phyloP scores from a whole-genome alignment of 2,888 invertebrate genomes.

The Agonum fuliginosum region DNA sequence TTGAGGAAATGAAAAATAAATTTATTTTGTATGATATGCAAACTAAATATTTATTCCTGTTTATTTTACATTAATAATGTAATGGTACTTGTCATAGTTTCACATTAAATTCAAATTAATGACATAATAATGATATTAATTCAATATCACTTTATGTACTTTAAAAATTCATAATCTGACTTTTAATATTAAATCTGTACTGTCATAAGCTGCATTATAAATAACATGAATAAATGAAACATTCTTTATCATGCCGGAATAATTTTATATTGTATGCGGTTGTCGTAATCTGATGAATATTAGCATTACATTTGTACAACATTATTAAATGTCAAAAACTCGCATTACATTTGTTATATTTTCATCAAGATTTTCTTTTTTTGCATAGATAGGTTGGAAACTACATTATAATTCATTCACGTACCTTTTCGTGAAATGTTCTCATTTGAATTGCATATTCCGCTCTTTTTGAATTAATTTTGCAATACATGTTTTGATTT shows the following conservation, averaged over 20 bases:
- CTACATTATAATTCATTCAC: background rate
- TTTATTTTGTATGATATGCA: too few relatives aligned
- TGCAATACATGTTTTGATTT: background rate
- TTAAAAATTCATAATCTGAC: too few relatives aligned
- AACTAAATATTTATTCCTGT: too few relatives aligned
- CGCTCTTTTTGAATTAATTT: conserved; percentile 3
- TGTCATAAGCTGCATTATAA: background rate
- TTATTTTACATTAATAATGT: too few relatives aligned
- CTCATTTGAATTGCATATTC: conserved; percentile 14
- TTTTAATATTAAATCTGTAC: too few relatives aligned
- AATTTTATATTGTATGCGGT: background rate
- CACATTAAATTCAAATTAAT: too few relatives aligned
- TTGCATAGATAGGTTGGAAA: conserved; percentile 8
- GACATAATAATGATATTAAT: too few relatives aligned
- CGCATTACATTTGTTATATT: background rate
- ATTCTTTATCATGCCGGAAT: background rate
- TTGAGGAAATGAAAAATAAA: too few relatives aligned
- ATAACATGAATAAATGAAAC: background rate
- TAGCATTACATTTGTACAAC: background rate
- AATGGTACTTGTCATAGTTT: too few relatives aligned
- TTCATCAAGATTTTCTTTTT: conserved; percentile 9
- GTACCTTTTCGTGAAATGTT: background rate
- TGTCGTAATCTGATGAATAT: background rate
- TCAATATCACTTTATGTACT: too few relatives aligned
- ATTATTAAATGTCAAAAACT: conserved; percentile 1